phyloP scores from a whole-genome alignment of 35 echinoderm and acorn worm genomes.

The Ophioderma brevispina region DNA sequence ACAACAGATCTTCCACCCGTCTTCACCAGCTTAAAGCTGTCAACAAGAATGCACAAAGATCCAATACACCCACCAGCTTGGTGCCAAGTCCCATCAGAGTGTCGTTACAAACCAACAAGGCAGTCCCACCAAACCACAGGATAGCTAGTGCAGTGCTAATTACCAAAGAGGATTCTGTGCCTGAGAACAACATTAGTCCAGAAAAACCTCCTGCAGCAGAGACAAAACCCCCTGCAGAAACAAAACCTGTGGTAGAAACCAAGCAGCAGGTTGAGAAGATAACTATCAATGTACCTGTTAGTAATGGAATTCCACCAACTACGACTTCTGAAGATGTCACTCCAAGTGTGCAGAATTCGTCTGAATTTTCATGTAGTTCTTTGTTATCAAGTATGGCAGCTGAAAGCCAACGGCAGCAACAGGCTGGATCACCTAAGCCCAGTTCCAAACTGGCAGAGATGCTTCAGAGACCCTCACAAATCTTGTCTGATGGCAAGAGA shows the following conservation, averaged over 20 bases:
- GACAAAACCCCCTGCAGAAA: neutral
- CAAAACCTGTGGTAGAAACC: neutral
- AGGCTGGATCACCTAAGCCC: constrained; percentile 21
- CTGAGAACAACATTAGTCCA: neutral
- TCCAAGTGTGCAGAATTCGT: neutral
- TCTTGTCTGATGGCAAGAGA: constrained; percentile 6
- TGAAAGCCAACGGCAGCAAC: constrained; percentile 77
- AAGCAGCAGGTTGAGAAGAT: neutral
- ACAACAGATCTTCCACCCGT: neutral
- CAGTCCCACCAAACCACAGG: neutral
- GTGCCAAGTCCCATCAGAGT: neutral
- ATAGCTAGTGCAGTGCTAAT: neutral
- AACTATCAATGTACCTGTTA: neutral
- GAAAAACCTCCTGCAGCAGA: neutral
- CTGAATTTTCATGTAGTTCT: constrained; percentile 72
- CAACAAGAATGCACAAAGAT: neutral
- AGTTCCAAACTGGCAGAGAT: constrained; percentile 19
- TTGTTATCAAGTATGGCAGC: constrained; percentile 83
- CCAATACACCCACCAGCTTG: neutral
- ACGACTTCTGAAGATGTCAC: neutral
- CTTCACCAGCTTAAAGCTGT: neutral
- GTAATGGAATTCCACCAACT: neutral
- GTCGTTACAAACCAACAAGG: neutral
- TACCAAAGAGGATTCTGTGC: neutral
- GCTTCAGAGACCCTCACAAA: constrained; percentile 20